Evolutionary conservation across 2,888 invertebrate genomes (phyloP).

Genomic region (Teleiodes luculella): DNA sequence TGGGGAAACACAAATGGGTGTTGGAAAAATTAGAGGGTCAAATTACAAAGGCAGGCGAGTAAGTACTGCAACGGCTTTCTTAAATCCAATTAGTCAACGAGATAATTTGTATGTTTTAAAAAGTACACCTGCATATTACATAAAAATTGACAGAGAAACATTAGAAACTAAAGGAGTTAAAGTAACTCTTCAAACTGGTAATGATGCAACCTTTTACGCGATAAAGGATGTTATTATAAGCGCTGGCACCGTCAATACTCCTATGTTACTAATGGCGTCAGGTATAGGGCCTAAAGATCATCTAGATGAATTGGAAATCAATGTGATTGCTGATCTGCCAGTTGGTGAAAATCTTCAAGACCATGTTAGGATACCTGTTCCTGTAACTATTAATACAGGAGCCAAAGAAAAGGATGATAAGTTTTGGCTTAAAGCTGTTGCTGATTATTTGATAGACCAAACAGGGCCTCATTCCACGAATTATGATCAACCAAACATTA

Average conservation of each 20-base stretch:
- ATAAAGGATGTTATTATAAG: slow-evolving; percentile 60
- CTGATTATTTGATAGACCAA: slow-evolving; percentile 59
- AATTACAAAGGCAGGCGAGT: slow-evolving; percentile 73
- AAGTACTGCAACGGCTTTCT: slow-evolving; percentile 75
- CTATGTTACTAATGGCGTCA: slow-evolving; percentile 57
- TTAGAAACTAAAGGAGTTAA: slow-evolving; percentile 48
- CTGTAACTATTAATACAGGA: slow-evolving; percentile 55
- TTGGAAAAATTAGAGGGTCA: slow-evolving; percentile 74
- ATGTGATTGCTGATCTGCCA: slow-evolving; percentile 49
- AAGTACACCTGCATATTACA: slow-evolving; percentile 42
- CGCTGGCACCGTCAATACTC: slow-evolving; percentile 61
- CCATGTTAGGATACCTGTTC: slow-evolving; percentile 65
- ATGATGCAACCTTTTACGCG: slow-evolving; percentile 42
- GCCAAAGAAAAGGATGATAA: slow-evolving; percentile 43
- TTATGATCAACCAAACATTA: slow-evolving; percentile 65
- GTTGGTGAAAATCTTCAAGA: slow-evolving; percentile 73
- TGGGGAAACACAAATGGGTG: slow-evolving; percentile 70
- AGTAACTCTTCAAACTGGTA: slow-evolving; percentile 42
- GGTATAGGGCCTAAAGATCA: slow-evolving; percentile 58
- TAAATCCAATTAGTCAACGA: slow-evolving; percentile 48
- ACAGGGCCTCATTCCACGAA: slow-evolving; percentile 62
- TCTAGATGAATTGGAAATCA: slow-evolving; percentile 45
- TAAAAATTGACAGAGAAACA: slow-evolving; percentile 41
- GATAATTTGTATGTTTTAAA: slow-evolving; percentile 59
- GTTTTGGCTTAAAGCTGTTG: slow-evolving; percentile 58